Evolutionary conservation across 2,797 vertebrate genomes (phyloP), one percentile per base, ranked within the genome.

Genomic region (Parauchenoglanis punctatus): DNA sequence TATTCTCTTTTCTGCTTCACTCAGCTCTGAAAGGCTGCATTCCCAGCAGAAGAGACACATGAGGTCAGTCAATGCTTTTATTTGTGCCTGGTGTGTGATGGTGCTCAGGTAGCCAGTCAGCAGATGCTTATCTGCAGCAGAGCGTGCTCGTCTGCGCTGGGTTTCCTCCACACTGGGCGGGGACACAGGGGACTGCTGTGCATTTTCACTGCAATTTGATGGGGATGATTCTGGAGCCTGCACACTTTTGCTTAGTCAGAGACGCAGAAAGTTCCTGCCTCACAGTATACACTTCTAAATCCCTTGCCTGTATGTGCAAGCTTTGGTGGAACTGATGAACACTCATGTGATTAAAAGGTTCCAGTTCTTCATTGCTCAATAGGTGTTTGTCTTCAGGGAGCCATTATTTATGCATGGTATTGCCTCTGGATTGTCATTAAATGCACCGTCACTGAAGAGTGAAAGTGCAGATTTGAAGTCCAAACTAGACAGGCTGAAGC

Each of bases 51-150:
- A 77, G 61, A 87, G 67, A 89, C 88, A 81, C 85, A 88, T 90
- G 87, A 94, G 94, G 94, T 95, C 87, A 86, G 93, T 94, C 5
- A 8, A 1, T 56, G 75, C 46, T 75, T 83, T 28, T 85, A 44
- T 18, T 75, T 18, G 6, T 25, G n/a, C 17, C 0, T 52, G 46
- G 7, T 31, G 65, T n/a, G 23, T n/a, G 35, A 8, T 25, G 44
- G 11, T 70, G 31, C 73, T 49, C 15, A 44, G n/a, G 49, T 63
- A n/a, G 12, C 23, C 49, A n/a, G 3, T 2, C 6, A 44, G 56
- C 56, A 25, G 58, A 81, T 81, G 56, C 58, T 59, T 0, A 56
- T 77, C 49, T 77, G 13, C 49, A 77, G 75, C n/a, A 56, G 52
- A 31, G 52, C 56, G 17, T 4, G 1, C 76, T 10, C 11, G 40